phyloP scores from a whole-genome alignment of 2,113 vertebrate species.

The Notothenia coriiceps region DNA sequence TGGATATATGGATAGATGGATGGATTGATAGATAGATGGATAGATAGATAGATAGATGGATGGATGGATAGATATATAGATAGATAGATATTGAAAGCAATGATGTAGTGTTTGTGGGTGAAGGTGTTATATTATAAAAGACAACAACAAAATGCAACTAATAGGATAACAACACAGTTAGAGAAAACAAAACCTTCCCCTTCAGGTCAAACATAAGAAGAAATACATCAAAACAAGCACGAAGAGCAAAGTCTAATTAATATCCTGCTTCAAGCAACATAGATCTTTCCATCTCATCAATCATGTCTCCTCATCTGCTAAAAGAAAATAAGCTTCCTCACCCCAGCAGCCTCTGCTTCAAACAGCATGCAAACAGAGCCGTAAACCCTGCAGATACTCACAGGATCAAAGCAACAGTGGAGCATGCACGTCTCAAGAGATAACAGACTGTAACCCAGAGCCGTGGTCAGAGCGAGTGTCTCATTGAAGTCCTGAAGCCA shows the following conservation, averaged over 20 bases:
- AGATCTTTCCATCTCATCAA: background rate
- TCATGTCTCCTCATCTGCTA: background rate
- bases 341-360: background rate
- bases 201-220: too few relatives aligned
- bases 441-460: slow-evolving; percentile 74
- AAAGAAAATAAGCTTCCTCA: background rate
- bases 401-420: slow-evolving; percentile 63
- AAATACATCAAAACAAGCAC: too few relatives aligned
- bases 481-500: slow-evolving; percentile 61
- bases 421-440: slow-evolving; percentile 72
- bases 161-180: too few relatives aligned
- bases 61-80: too few relatives aligned
- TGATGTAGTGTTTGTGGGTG: too few relatives aligned
- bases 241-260: background rate
- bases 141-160: too few relatives aligned
- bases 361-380: background rate
- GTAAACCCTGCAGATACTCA: slow-evolving; percentile 65
- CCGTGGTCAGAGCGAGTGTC: slow-evolving; percentile 66
- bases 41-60: too few relatives aligned
- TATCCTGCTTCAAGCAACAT: background rate
- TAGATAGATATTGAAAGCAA: too few relatives aligned
- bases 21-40: too few relatives aligned
- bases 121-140: too few relatives aligned
- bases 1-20: too few relatives aligned
- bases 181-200: too few relatives aligned